A percentile compares a stretch with the other conserved stretches of the same genome.
Conservation (phyloP, 2,888 invertebrate species). For the Alloplasta piceator region DNA sequence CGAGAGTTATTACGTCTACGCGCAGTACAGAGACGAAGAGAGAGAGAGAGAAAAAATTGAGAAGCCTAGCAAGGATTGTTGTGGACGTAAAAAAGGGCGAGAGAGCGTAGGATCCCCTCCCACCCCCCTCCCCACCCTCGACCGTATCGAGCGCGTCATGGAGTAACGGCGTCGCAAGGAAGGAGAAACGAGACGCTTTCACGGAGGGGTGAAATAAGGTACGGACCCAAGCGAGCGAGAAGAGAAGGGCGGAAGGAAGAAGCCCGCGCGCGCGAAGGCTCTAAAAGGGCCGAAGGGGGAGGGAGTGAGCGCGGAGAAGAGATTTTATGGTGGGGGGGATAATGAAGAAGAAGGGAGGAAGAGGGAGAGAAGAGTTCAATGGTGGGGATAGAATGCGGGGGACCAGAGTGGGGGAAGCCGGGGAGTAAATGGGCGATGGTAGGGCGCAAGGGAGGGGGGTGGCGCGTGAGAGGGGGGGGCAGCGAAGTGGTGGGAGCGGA, state of each 20-base stretch:
- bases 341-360: constrained; percentile 31
- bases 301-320: constrained; percentile 48
- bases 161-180: constrained; percentile 50
- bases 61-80: constrained; percentile 14
- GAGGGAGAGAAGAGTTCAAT: constrained; percentile 25
- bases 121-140: constrained; percentile 3
- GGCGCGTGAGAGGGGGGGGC: constrained; percentile 42
- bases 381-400: constrained; percentile 40
- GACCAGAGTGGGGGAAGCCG: constrained; percentile 34
- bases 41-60: constrained; percentile 42
- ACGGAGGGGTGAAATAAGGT: constrained; percentile 39
- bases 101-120: constrained; percentile 41
- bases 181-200: constrained; percentile 11
- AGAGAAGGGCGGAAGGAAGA: constrained; percentile 55
- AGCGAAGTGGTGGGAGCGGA: constrained; percentile 27
- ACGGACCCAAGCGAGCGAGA: constrained; percentile 7
- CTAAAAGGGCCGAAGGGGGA: constrained; percentile 44
- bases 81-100: constrained; percentile 29
- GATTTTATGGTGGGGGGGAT: constrained; percentile 42
- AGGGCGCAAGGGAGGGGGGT: constrained; percentile 27
- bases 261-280: constrained; percentile 13
- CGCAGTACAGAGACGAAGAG: constrained; percentile 43
- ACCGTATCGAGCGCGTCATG: constrained; percentile 58
- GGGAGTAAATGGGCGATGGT: constrained; percentile 36
- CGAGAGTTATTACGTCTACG: constrained; percentile 56